Base-by-base conservation (phyloP, 2,797 vertebrate genomes). In the Babyrousa celebensis region DNA sequence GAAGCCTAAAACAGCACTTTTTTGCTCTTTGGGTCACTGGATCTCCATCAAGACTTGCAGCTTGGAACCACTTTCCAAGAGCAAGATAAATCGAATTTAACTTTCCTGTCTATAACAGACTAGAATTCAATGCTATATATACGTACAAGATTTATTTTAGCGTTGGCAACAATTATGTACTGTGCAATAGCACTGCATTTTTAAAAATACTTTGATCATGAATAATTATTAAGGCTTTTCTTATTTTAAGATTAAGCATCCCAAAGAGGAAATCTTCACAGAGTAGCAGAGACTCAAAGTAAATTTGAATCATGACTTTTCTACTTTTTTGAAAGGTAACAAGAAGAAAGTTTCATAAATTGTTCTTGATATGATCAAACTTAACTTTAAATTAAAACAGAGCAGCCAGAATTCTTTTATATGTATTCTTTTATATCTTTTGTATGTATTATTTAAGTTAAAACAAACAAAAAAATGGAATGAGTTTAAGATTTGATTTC, bases 261-360 rank as follows among this genome's bases (percentile, higher is more conserved):
- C 52, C 85, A 21, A 85, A 78, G 95, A 86, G 12, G 94, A 91
- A 78, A 86, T 65, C 23, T 65, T 72, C 70, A 70, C 11, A 40
- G 20, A 92, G n/a, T 16, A 48, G 65, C 71, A 67, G 5, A 80
- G 83, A 3, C 36, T 48, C 87, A 43, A 84, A 94, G 82, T 32
- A 96, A 97, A 98, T 94, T 89, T 12, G 80, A 72, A 96, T 32
- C 4, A 75, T 87, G 67, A 48, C 27, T 82, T 74, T 74, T 93
- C 36, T 3, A 58, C 74, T 93, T 91, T 83, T 93, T 20, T 65
- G 91, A 97, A 96, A 92, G 67, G 25, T 87, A 78, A 67, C 6
- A 83, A 93, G 68, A 91, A 74, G 74, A 95, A 91, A 86, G 21
- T 1, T 36, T 85, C 21, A 96, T 96, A 97, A 98, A 92, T 40